Base-by-base conservation (phyloP, 64 coral and sea anemone species). In the Porites australiensis region DNA sequence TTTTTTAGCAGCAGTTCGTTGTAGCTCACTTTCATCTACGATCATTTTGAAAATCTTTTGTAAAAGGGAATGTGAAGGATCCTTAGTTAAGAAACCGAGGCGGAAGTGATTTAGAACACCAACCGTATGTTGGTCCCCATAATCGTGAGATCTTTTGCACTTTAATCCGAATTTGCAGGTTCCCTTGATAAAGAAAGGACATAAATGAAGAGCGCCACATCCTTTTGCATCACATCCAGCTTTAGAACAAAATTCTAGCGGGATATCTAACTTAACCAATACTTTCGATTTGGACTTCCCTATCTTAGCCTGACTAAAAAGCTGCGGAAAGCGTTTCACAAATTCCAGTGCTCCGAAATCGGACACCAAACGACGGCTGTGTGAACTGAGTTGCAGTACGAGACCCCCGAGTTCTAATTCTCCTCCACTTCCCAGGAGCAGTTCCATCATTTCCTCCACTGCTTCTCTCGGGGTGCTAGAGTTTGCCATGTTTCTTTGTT, bases 161-260 rank as follows among this genome's bases (percentile, higher is more conserved):
- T 93, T 93, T 4, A 58, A 11, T 6, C 77, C 82, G 79, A 65
- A 94, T 73, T 72, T 89, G 69, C 97, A 98, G 27, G 15, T 93
- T 22, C 57, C 93, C 82, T 91, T 94, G 63, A 98, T 82, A 69
- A 86, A 95, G 70, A 84, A 88, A 55, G 89, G 96, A 62, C 96
- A 98, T 8, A 98, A 72, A 58, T 98, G 96, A 43, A 98, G 88
- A n/a, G n/a, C 7, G 4, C 46, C 50, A 57, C 96, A 98, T 10
- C 18, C 50, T 60, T 20, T 68, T 58, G 70, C 69, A 20, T 44
- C 20, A 73, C 95, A 96, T 44, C 61, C 72, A 9, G 86, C 90
- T 44, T 88, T 44, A 47, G 72, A 77, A 83, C 94, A 96, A 82
- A 96, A 96, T 58, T 90, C 72, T 51, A 96, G 18, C 11, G 91